Base-by-base conservation (phyloP, 2,113 vertebrate genomes). In the Eubucco bourcierii region DNA sequence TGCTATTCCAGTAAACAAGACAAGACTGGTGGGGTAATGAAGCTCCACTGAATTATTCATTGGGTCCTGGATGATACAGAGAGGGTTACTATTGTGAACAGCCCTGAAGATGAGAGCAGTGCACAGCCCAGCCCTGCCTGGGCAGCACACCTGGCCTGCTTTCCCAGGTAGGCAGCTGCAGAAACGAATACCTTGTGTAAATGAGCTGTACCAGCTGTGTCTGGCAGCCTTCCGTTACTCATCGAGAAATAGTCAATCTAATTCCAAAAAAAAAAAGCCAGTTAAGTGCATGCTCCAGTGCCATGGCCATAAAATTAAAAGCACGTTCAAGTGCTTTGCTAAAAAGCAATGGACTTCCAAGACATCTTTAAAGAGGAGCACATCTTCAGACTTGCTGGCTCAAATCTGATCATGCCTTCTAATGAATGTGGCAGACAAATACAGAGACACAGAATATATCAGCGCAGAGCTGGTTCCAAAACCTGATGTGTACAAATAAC, bases 31-130 rank as follows among this genome's bases (percentile, higher is more conserved):
- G 19, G 55, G 87, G 63, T 82, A 87, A 84, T 73, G 86, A 86
- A 76, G 61, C 72, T 87, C 47, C 7, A 4, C 52, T 96, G 78
- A 96, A 96, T 96, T 95, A 96, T 97, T 97, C 23, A 96, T 74
- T 58, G 44, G 15, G 33, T 89, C 55, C 81, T 95, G 79, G 96
- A 76, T 84, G 93, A 88, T 86, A 81, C 80, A 90, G 72, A 53
- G 74, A 76, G 79, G 21, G n/a, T 79, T 90, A 78, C 77, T 81
- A 24, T 8, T 61, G 65, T 14, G 24, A 89, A 65, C 33, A 73
- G 31, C 34, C 31, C 88, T 63, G 90, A 75, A 47, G 80, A 27
- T 0, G 11, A 73, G 41, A 71, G 46, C 60, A 81, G 92, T 3
- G 2, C 55, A 41, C 18, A 6, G 64, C 28, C 55, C 33, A 59